Percentiles rank a stretch among this genome's conserved stretches.
phyloP scores from a whole-genome alignment of 2,113 vertebrate species.

The Osmerus eperlanus region DNA sequence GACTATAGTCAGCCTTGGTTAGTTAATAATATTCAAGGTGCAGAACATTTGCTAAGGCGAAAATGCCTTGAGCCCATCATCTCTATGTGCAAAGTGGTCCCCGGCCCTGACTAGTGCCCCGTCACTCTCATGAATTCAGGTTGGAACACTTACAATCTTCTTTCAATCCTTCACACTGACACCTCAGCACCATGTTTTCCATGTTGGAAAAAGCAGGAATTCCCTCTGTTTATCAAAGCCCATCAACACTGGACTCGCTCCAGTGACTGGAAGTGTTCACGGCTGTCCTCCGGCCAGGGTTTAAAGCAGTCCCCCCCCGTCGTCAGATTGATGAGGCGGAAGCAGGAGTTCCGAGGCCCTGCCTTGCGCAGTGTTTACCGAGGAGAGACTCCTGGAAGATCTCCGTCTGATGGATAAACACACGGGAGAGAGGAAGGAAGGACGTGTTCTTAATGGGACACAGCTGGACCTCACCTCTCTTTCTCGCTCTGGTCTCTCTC shows the following conservation, averaged over 20 bases:
- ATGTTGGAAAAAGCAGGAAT: not conserved
- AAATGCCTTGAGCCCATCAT: no score
- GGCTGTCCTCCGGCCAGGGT: not conserved
- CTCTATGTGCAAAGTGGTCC: no score
- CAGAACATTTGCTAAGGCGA: no score
- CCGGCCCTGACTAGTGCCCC: no score
- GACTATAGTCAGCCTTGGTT: no score
- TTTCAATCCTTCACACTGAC: not conserved
- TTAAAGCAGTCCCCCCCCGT: not conserved
- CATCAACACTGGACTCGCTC: not conserved
- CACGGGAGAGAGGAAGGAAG: not conserved
- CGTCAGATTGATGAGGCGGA: conserved; percentile 14
- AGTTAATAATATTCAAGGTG: no score
- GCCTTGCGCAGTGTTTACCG: not conserved
- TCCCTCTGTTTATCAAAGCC: not conserved
- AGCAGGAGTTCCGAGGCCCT: not conserved
- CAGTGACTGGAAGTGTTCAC: not conserved
- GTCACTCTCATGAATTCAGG: no score
- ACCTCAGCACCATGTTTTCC: not conserved
- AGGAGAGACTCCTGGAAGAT: not conserved
- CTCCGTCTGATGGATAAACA: not conserved
- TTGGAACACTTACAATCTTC: not conserved
- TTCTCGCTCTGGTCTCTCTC: not conserved
- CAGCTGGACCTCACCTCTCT: not conserved
- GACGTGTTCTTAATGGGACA: not conserved